Percentiles rank a stretch among this genome's conserved stretches.
phyloP scores from a whole-genome alignment of 2,888 invertebrate species.

The Acrobasis repandana region DNA sequence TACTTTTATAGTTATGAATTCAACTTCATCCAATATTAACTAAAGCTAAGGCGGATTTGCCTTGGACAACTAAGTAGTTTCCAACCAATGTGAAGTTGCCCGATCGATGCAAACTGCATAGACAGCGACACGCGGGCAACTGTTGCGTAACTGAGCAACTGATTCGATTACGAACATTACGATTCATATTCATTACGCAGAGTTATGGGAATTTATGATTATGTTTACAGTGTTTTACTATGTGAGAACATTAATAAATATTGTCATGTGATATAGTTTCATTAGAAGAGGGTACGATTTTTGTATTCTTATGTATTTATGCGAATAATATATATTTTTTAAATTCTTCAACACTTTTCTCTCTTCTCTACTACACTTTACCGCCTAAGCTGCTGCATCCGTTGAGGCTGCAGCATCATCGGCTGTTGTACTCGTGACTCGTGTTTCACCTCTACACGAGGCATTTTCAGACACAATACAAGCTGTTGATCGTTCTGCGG shows the following conservation, averaged over 20 bases:
- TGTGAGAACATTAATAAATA: background rate
- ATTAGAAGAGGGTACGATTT: no score
- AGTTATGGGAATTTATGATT: background rate
- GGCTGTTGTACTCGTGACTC: no score
- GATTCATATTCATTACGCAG: conserved; percentile 15
- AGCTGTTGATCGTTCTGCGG: no score
- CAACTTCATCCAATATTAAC: background rate
- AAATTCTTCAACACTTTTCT: no score
- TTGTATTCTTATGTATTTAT: no score
- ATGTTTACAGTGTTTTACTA: conserved; percentile 3
- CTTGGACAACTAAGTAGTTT: background rate
- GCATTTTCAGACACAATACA: no score
- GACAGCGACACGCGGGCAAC: background rate
- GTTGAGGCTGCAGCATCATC: no score
- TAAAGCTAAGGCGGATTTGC: background rate
- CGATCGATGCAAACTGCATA: conserved; percentile 15
- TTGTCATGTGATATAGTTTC: background rate
- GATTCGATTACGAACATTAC: conserved; percentile 14
- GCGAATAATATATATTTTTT: no score
- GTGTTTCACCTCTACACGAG: no score
- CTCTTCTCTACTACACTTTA: no score
- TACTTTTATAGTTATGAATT: no score
- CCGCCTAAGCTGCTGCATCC: no score
- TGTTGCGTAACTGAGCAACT: background rate
- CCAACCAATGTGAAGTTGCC: background rate